These are phyloP conservation scores for Mustelus asterias DNA, from an alignment of 2,113 vertebrate genomes.

Conservation along the genomic window DNA sequence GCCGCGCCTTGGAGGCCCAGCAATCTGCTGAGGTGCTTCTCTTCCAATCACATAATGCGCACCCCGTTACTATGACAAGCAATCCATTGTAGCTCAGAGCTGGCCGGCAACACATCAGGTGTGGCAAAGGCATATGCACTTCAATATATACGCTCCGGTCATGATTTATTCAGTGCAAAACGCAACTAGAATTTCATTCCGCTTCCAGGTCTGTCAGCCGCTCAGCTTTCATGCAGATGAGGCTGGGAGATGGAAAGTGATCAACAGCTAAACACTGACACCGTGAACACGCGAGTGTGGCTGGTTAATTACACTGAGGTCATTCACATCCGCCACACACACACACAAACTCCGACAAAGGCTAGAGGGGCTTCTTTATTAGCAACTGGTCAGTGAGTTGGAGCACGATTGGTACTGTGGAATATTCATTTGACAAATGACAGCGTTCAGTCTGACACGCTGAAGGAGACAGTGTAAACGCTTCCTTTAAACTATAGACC, in stretches of 20 bases:
- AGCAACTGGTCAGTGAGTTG: background rate
- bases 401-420: background rate
- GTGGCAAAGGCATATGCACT: background rate
- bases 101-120: conserved; percentile 3
- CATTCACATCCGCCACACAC: background rate
- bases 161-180: background rate
- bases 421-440: background rate
- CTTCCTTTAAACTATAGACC: background rate
- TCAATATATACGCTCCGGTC: background rate
- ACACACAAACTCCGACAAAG: background rate
- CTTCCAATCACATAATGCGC: conserved; percentile 31
- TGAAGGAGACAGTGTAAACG: background rate
- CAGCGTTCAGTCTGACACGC: background rate
- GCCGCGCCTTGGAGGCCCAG: conserved; percentile 5
- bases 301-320: background rate
- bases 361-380: background rate
- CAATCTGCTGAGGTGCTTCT: background rate
- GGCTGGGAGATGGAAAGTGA: background rate
- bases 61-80: conserved; percentile 13
- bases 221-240: background rate
- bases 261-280: background rate
- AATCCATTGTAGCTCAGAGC: too few relatives aligned
- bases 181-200: background rate
- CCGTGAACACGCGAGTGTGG: background rate
- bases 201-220: background rate